These are phyloP conservation scores for Bicyclus anynana DNA, from an alignment of 1,140 invertebrate genomes.

Conservation along the genomic window DNA sequence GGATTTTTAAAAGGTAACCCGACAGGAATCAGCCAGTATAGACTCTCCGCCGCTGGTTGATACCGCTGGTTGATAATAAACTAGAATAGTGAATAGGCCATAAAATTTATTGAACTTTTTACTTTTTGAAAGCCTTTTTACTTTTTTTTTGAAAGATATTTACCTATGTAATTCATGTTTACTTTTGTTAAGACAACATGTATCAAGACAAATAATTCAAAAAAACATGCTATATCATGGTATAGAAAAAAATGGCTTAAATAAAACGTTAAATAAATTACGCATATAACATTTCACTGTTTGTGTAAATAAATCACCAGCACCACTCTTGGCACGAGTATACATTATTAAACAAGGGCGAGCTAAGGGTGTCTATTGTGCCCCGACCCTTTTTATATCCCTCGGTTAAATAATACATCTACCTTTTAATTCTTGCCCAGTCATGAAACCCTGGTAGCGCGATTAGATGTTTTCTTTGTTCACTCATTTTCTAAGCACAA, in stretches of 20 bases:
- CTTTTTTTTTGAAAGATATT: too few relatives aligned
- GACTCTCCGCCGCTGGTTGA: too few relatives aligned
- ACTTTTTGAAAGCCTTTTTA: too few relatives aligned
- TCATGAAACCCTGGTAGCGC: conserved; percentile 37
- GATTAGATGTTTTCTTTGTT: conserved; percentile 34
- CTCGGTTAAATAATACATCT: conserved; percentile 29
- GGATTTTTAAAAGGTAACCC: too few relatives aligned
- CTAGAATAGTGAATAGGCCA: too few relatives aligned
- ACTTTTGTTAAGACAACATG: too few relatives aligned
- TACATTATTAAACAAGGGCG: conserved; percentile 31
- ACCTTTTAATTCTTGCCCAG: conserved; percentile 32
- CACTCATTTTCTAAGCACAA: conserved; percentile 18
- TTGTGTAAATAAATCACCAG: conserved; percentile 20
- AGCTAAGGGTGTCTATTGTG: conserved; percentile 32
- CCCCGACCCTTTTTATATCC: conserved; percentile 31
- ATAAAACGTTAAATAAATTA: not conserved
- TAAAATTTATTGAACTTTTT: too few relatives aligned
- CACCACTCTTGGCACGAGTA: conserved; percentile 20
- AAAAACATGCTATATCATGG: not conserved
- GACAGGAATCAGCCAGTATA: too few relatives aligned
- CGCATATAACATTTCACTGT: conserved; percentile 10
- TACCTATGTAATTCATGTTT: too few relatives aligned
- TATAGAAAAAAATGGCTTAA: not conserved
- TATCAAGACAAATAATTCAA: too few relatives aligned
- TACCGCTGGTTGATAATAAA: too few relatives aligned